Evolutionary conservation across 2,888 invertebrate species (phyloP).

Genomic region (Pegoplata infirma): DNA sequence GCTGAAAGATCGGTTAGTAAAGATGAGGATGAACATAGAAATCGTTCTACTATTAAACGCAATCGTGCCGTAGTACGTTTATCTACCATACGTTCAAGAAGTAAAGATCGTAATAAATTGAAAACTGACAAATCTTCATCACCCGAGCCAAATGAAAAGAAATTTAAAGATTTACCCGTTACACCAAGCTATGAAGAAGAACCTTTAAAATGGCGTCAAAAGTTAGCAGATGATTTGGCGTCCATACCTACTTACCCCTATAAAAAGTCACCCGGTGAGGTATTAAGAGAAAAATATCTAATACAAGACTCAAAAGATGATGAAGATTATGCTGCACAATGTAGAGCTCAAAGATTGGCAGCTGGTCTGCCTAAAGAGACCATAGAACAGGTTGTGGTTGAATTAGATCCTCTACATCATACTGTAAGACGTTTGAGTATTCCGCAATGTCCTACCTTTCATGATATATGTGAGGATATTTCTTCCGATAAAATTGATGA

Average conservation of each 20-base stretch:
- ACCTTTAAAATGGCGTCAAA: constrained; percentile 81
- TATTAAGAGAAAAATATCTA: constrained; percentile 84
- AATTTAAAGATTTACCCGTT: constrained; percentile 65
- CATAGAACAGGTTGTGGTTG: constrained; percentile 67
- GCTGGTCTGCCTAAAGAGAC: constrained; percentile 65
- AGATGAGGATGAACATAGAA: constrained; percentile 49
- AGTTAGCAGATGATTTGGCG: constrained; percentile 80
- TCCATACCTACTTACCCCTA: constrained; percentile 68
- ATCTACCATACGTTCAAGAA: constrained; percentile 81
- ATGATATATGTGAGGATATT: constrained; percentile 80
- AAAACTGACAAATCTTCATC: constrained; percentile 43
- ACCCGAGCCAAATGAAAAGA: constrained; percentile 63
- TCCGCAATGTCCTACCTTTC: constrained; percentile 79
- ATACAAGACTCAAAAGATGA: constrained; percentile 79
- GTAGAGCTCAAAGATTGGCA: constrained; percentile 59
- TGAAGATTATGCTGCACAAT: constrained; percentile 62
- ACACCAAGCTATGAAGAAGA: constrained; percentile 78
- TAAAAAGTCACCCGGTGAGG: constrained; percentile 85
- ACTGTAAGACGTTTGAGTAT: constrained; percentile 74
- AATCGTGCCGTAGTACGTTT: constrained; percentile 87
- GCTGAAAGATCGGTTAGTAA: too few relatives aligned
- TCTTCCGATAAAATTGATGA: constrained; percentile 79
- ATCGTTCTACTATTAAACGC: constrained; percentile 83
- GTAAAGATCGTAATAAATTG: constrained; percentile 67
- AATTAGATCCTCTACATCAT: constrained; percentile 72